Conservation (phyloP, 2,888 invertebrate species). For the Volucella inanis region DNA sequence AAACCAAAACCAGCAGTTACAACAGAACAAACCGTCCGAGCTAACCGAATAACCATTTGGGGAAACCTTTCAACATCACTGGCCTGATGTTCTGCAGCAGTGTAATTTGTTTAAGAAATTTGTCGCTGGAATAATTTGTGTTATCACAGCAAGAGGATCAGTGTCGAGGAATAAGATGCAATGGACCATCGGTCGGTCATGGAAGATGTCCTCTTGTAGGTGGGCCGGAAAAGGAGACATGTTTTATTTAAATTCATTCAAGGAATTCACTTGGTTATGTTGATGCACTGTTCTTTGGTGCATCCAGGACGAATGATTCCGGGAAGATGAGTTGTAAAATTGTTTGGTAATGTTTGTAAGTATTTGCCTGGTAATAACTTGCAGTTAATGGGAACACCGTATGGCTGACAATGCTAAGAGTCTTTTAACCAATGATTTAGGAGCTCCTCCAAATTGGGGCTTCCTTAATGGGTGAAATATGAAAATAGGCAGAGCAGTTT, state of each 20-base stretch:
- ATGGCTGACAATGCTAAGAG: background rate
- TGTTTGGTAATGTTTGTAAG: conserved; percentile 8
- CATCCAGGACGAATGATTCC: conserved; percentile 43
- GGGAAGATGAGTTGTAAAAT: conserved; percentile 62
- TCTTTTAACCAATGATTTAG: too few relatives aligned
- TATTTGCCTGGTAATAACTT: conserved; percentile 35
- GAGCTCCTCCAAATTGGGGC: too few relatives aligned
- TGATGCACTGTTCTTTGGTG: background rate
- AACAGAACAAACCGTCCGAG: conserved; percentile 6
- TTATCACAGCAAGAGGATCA: conserved; percentile 72
- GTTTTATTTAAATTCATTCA: conserved; percentile 74
- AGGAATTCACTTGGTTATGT: conserved; percentile 52
- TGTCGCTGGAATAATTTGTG: conserved; percentile 73
- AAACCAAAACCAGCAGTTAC: background rate
- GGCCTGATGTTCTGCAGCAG: conserved; percentile 67
- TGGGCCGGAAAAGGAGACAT: conserved; percentile 68
- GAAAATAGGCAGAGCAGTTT: too few relatives aligned
- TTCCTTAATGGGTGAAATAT: too few relatives aligned
- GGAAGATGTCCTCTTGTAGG: conserved; percentile 62
- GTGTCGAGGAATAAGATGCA: conserved; percentile 50
- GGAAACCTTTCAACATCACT: conserved; percentile 63
- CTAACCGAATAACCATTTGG: conserved; percentile 39
- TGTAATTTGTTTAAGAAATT: conserved; percentile 73
- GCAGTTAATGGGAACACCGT: conserved; percentile 8
- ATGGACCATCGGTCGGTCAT: conserved; percentile 20